Evolutionary conservation across 2,797 vertebrate species (phyloP), one percentile per base, ranked within the genome.

Genomic region (Argyrosomus regius): DNA sequence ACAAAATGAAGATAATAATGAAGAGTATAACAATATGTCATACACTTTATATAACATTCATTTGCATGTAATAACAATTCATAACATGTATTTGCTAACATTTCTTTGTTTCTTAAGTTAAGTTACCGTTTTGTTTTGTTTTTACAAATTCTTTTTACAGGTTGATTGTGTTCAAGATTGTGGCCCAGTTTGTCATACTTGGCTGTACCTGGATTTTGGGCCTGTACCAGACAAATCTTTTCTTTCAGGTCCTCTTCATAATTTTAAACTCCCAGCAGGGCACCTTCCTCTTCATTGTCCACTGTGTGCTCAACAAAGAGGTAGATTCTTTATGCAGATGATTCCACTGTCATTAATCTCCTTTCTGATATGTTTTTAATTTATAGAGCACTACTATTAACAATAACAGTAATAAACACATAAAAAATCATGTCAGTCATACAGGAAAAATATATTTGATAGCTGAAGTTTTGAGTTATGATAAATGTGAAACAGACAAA

Each of bases 191-290:
- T 72, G 82, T 94, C 73, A 82, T 95, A 6, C 78, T 94, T 81
- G 94, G 94, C 78, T 94, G 95, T 53, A 75, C 94, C 43, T 95
- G 94, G 93, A 84, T 95, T 73, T 87, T 94, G 52, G 94, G 94
- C 0, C 77, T 95, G 49, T 95, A 93, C 90, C 87, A 85, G 78
- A 9, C 39, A 0, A 88, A 84, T 57, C 56, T 89, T 20, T 86
- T 88, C 83, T 90, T 94, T 45, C 83, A 84, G 72, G 84, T 93
- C 62, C 48, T 95, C 60, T 94, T 95, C 28, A 90, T 94, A 5
- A 2, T 95, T 9, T 72, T 95, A 4, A 95, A 94, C 85, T 95
- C 94, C 10, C 94, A 95, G 82, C 94, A 95, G 76, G 94, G 94
- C 31, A 94, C 94, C 57, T 92, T 93, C 75, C 94, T 95, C 77